Evolutionary conservation across 2,113 vertebrate species (phyloP), one percentile per base, ranked within the genome.

Genomic region (Erpornis zantholeuca): DNA sequence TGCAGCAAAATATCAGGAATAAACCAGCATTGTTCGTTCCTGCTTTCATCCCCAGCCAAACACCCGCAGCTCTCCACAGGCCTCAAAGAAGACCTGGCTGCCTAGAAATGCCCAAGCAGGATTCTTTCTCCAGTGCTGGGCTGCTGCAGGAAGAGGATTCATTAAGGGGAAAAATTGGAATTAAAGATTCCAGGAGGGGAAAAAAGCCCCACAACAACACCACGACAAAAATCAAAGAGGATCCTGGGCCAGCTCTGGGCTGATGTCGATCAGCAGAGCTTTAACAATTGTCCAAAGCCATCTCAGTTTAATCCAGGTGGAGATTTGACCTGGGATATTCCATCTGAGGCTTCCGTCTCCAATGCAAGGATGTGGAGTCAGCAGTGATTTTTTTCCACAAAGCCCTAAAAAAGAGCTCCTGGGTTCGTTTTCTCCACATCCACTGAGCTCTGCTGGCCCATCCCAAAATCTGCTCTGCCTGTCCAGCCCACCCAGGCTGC

Each of bases 21-120:
- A 96, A 94, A 94, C 86, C 85, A 47, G 52, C 40, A 92, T 94
- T 95, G 93, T 93, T 83, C 92, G 3, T 52, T 54, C 35, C 44
- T 66, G 68, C 82, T 95, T 92, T 96, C 79, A 96, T 92, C 93
- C 56, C 42, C 15, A 56, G 87, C 93, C 96, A 96, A 91, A 52
- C 94, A 81, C 90, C 88, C 88, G 85, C 79, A 83, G 82, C 33
- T 95, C 68, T 90, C 82, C 85, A 22, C 82, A 78, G 82, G 79
- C 47, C 68, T 93, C 52, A 66, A 7, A 83, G 66, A 80, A 52
- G 81, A 85, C 60, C 64, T 88, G 2, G 33, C 79, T 88, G 71
- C 44, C 60, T 49, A 15, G n/a, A 82, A 92, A 63, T 88, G 75
- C 71, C 85, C 52, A 19, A 21, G 36, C 66, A 78, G 13, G 40